These are phyloP conservation scores for Pediacus dermestoides DNA, from an alignment of 2,888 invertebrate species.

Conservation along the genomic window DNA sequence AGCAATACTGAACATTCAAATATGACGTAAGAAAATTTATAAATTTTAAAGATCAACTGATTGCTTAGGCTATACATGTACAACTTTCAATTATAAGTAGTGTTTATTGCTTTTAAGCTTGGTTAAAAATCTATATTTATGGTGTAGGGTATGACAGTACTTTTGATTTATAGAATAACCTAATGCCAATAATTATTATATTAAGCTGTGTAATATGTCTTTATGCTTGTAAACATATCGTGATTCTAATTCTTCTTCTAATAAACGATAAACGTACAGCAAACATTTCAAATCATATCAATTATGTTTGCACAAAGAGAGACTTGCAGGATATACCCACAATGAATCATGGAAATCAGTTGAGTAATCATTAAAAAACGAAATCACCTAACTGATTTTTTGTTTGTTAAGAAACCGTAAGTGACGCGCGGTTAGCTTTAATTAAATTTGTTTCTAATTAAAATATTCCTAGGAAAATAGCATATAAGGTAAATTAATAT, in stretches of 20 bases:
- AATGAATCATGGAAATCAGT: too few relatives aligned
- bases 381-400: too few relatives aligned
- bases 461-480: too few relatives aligned
- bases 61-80: constrained; percentile 17
- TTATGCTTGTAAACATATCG: constrained; percentile 14
- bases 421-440: too few relatives aligned
- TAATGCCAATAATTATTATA: constrained; percentile 18
- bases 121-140: constrained; percentile 6
- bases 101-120: constrained; percentile 5
- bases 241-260: constrained; percentile 16
- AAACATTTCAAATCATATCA: too few relatives aligned
- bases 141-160: constrained; percentile 6
- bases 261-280: too few relatives aligned
- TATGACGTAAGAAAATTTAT: constrained; percentile 21
- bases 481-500: too few relatives aligned
- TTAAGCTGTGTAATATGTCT: constrained; percentile 16
- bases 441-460: too few relatives aligned
- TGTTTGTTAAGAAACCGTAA: too few relatives aligned
- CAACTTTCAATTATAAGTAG: constrained; percentile 20
- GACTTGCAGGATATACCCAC: too few relatives aligned
- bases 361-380: too few relatives aligned
- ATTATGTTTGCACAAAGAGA: too few relatives aligned
- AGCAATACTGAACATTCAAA: constrained; percentile 12
- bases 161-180: constrained; percentile 15
- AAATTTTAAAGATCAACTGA: constrained; percentile 23